These are phyloP conservation scores for Athalia circularis DNA, from an alignment of 2,888 invertebrate species.

Conservation along the genomic window DNA sequence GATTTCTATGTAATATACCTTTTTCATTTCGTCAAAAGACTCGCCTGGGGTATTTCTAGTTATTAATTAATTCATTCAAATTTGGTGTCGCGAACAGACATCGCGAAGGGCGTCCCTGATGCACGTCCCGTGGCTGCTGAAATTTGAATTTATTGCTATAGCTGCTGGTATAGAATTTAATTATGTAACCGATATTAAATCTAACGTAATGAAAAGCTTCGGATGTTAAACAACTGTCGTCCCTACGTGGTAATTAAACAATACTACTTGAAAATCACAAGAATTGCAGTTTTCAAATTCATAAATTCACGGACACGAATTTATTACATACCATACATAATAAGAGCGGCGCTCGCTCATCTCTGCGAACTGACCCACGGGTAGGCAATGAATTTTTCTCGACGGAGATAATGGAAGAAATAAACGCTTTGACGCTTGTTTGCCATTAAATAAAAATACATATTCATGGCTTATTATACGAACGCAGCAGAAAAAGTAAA, in stretches of 20 bases:
- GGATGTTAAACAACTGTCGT: neutral
- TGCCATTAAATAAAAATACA: slow-evolving; percentile 31
- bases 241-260: too few species aligned
- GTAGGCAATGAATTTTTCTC: neutral
- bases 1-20: neutral
- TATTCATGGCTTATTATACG: slow-evolving; percentile 26
- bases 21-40: slow-evolving; percentile 16
- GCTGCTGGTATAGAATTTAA: slow-evolving; percentile 48
- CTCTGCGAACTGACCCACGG: too few species aligned
- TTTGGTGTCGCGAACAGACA: slow-evolving; percentile 51
- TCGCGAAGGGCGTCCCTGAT: slow-evolving; percentile 30
- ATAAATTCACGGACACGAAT: too few species aligned
- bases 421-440: slow-evolving; percentile 14
- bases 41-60: neutral
- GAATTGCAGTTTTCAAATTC: too few species aligned
- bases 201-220: neutral
- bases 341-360: too few species aligned
- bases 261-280: too few species aligned
- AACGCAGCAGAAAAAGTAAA: neutral
- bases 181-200: slow-evolving; percentile 54
- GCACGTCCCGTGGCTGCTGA: slow-evolving; percentile 31
- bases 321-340: too few species aligned
- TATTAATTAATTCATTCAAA: slow-evolving; percentile 63
- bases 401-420: slow-evolving; percentile 8
- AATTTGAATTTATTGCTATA: slow-evolving; percentile 62